Evolutionary conservation across 1,140 invertebrate genomes (phyloP).

Genomic region (Elysia chlorotica): DNA sequence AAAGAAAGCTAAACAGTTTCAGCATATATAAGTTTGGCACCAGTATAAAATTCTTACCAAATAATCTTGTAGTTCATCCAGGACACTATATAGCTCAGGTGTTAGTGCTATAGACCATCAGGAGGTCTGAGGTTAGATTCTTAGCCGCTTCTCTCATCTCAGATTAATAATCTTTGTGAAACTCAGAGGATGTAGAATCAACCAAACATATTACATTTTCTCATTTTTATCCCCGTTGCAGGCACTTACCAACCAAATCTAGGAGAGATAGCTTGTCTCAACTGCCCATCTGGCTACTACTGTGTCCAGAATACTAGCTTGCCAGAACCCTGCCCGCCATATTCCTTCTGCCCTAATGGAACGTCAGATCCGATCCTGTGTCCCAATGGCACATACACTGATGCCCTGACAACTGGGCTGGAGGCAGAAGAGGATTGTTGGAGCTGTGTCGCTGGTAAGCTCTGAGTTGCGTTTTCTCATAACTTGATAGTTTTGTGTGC

Average conservation of each 20-base stretch:
- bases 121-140: too few species aligned
- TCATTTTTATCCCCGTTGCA: conserved; percentile 20
- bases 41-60: too few species aligned
- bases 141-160: background rate
- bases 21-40: too few species aligned
- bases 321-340: conserved; percentile 44
- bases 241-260: conserved; percentile 46
- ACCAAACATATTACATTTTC: background rate
- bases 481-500: too few species aligned
- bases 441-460: conserved; percentile 47
- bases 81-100: too few species aligned
- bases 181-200: background rate
- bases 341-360: conserved; percentile 51
- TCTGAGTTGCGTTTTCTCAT: too few species aligned
- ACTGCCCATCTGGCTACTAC: conserved; percentile 46
- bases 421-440: conserved; percentile 36
- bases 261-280: conserved; percentile 36
- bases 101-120: too few species aligned
- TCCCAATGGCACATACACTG: conserved; percentile 50
- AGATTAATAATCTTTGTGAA: background rate
- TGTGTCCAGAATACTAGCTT: conserved; percentile 45
- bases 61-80: too few species aligned
- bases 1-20: too few species aligned
- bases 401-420: conserved; percentile 33
- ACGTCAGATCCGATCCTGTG: conserved; percentile 43